These are phyloP conservation scores for Timandra comae DNA, from an alignment of 2,888 invertebrate species.

Conservation along the genomic window DNA sequence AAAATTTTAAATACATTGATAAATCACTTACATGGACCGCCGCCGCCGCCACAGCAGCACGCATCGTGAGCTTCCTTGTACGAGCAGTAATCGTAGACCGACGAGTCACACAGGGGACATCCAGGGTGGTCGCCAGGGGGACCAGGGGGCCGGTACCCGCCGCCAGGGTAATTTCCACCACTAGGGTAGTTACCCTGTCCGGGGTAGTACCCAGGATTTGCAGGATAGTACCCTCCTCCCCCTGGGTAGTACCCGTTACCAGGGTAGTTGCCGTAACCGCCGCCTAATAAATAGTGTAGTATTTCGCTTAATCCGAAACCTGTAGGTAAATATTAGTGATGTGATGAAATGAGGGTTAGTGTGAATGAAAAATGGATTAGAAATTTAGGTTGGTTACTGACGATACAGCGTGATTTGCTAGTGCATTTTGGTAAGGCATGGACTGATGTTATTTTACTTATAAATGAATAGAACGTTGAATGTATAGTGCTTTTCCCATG, in stretches of 20 bases:
- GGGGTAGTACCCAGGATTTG: conserved; percentile 29
- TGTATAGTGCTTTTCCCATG: too few species aligned
- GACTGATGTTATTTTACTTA: not conserved
- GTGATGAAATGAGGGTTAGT: conserved; percentile 24
- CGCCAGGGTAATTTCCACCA: conserved; percentile 26
- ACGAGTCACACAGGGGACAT: conserved; percentile 87
- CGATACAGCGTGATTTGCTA: not conserved
- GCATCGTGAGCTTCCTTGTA: conserved; percentile 85
- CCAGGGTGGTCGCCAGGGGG: conserved; percentile 68
- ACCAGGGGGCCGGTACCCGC: conserved; percentile 36
- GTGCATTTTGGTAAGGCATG: not conserved
- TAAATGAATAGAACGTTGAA: too few species aligned
- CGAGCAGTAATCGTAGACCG: conserved; percentile 86
- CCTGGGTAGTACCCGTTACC: conserved; percentile 28
- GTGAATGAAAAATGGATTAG: conserved; percentile 25
- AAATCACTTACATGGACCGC: conserved; percentile 55
- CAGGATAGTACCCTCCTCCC: conserved; percentile 19
- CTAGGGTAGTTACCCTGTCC: conserved; percentile 23
- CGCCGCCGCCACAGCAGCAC: conserved; percentile 83
- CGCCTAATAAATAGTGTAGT: conserved; percentile 69
- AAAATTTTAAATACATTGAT: too few species aligned
- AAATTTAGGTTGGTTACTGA: conserved; percentile 1
- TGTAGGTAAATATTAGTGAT: conserved; percentile 47
- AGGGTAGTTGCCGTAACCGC: conserved; percentile 41
- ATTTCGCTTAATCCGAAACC: conserved; percentile 69